Base-by-base conservation (phyloP, 2,888 invertebrate genomes). In the Acanthoscelides obtectus region DNA sequence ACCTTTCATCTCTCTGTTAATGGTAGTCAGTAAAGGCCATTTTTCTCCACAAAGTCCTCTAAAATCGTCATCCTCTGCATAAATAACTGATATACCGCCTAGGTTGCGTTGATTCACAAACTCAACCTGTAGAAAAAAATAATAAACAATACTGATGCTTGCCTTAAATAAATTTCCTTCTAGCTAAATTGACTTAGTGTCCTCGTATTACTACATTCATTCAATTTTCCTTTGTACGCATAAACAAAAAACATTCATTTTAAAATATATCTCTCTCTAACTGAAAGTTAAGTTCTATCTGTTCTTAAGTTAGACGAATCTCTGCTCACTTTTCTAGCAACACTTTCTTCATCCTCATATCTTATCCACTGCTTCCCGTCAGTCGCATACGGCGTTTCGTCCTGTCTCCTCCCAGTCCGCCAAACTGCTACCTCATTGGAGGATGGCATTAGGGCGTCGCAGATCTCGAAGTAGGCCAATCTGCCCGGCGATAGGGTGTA, bases 351-450 rank as follows among this genome's bases (percentile, higher is more conserved):
- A 78, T 94, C 92, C 75, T 95, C 95, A 79, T 90, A 95, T 4
- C 93, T 91, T 74, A 94, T 88, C 94, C 94, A 95, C 79, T 94
- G 94, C 81, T 93, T 91, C 5, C 90, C 92, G 69, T 88, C 89
- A 8, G 90, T 88, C 68, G 88, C 85, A 79, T 88, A 93, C 0
- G 93, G 91, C 27, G 88, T 88, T 68, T 87, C 87, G 78, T 93
- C 93, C 17, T 88, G 76, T 22, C 77, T 73, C 68, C 75, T 76
- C 20, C 73, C 76, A 21, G 20, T 25, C 21, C 21, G 8, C 21
- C 64, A 22, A 81, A 83, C 84, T 1, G 81, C 83, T 6, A 1
- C 45, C 75, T 84, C 84, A 70, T 83, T 82, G 1, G 45, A 45
- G 45, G 45, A 45, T 1, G 45, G 12, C 45, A 82, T 76, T 5